These are phyloP conservation scores for Triplophysa siluroides DNA, from an alignment of 2,113 vertebrate species.

Conservation along the genomic window DNA sequence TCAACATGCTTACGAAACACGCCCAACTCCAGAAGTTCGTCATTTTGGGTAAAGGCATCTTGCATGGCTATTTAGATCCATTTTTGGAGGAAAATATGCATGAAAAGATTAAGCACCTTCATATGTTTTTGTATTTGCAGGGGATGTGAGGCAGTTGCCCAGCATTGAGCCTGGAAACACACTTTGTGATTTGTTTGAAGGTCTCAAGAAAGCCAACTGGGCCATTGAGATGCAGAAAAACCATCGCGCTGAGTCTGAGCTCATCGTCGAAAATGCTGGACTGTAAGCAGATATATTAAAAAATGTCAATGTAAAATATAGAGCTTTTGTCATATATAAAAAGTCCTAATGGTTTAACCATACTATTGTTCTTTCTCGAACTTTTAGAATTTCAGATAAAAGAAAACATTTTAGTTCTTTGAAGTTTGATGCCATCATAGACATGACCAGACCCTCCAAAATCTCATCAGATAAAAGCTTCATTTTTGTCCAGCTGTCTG, in stretches of 20 bases:
- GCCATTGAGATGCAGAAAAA: conserved; percentile 81
- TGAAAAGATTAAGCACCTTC: too few species aligned
- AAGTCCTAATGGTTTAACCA: not conserved
- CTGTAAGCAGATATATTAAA: conserved; percentile 67
- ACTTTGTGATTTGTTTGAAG: conserved; percentile 77
- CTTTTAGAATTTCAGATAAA: conserved; percentile 73
- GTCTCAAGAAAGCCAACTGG: conserved; percentile 69
- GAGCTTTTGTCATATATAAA: too few species aligned
- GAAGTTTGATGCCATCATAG: conserved; percentile 76
- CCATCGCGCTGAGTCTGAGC: conserved; percentile 81
- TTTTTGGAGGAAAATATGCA: too few species aligned
- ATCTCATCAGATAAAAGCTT: conserved; percentile 77
- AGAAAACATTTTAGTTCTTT: conserved; percentile 49
- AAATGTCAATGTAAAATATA: too few species aligned
- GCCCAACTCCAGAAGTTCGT: conserved; percentile 80
- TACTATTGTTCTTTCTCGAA: not conserved
- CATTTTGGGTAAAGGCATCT: conserved; percentile 76
- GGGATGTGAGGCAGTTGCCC: conserved; percentile 82
- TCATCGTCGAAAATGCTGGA: conserved; percentile 81
- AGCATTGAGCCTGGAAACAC: conserved; percentile 85
- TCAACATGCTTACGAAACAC: conserved; percentile 71
- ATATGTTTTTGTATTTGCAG: conserved; percentile 59
- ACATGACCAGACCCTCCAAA: conserved; percentile 35
- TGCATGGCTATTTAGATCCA: not conserved
- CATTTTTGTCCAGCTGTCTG: conserved; percentile 75